Evolutionary conservation across 1,140 invertebrate species (phyloP).

Genomic region (Drosophila miranda): DNA sequence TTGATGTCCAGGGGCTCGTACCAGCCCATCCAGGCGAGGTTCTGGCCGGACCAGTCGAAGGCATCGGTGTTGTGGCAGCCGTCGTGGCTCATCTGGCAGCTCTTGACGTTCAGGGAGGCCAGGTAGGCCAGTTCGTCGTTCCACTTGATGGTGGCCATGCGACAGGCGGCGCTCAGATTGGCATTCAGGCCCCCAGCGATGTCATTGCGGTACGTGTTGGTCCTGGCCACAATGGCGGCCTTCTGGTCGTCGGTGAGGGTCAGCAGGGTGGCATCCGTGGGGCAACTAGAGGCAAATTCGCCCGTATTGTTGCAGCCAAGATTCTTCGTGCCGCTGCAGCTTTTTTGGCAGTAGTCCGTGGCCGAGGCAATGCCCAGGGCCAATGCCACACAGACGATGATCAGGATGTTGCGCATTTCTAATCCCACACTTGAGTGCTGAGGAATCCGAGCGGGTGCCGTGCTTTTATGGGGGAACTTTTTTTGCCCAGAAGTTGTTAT

Average conservation of each 20-base stretch:
- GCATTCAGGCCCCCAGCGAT: slow-evolving; percentile 57
- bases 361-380: slow-evolving; percentile 24
- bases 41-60: slow-evolving; percentile 72
- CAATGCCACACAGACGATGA: slow-evolving; percentile 21
- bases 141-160: slow-evolving; percentile 77
- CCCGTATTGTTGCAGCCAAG: slow-evolving; percentile 67
- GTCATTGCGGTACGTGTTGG: slow-evolving; percentile 60
- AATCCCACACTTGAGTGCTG: slow-evolving; percentile 36
- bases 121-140: slow-evolving; percentile 66
- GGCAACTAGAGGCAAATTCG: slow-evolving; percentile 48
- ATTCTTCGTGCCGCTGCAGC: slow-evolving; percentile 40
- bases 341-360: slow-evolving; percentile 60
- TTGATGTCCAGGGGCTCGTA: slow-evolving; percentile 37
- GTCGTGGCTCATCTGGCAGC: slow-evolving; percentile 68
- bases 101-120: slow-evolving; percentile 64
- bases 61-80: slow-evolving; percentile 65
- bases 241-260: slow-evolving; percentile 30
- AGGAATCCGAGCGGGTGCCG: neutral
- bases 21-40: slow-evolving; percentile 67
- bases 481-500: slow-evolving; percentile 15
- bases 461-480: slow-evolving; percentile 47
- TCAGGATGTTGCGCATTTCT: slow-evolving; percentile 45
- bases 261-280: slow-evolving; percentile 45
- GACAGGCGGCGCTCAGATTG: slow-evolving; percentile 56
- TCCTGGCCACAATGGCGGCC: slow-evolving; percentile 39